Percentiles rank a stretch among this genome's conserved stretches.
Evolutionary conservation across 2,888 invertebrate genomes (phyloP).

Genomic region (Melolontha melolontha): DNA sequence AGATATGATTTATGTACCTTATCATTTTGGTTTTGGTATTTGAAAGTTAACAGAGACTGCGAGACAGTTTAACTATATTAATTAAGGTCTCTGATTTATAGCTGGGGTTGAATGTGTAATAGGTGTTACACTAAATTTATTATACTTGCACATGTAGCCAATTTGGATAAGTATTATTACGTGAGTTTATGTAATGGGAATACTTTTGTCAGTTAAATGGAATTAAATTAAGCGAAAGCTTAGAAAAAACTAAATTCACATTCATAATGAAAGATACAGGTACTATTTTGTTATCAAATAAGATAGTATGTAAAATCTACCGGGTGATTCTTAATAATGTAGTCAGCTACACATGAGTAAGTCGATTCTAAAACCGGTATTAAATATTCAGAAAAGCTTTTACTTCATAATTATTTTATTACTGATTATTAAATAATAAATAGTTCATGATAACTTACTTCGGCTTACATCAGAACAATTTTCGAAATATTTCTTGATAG

Average conservation of each 20-base stretch:
- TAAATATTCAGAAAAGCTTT: no score
- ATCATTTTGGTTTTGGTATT: conserved; percentile 33
- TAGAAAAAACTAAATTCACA: not conserved
- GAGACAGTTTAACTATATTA: conserved; percentile 35
- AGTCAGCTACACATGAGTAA: no score
- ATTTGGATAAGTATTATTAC: conserved; percentile 31
- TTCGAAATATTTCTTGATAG: no score
- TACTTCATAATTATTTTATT: no score
- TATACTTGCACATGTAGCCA: conserved; percentile 26
- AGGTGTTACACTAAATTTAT: conserved; percentile 31
- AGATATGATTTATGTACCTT: conserved; percentile 25
- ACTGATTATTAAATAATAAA: no score
- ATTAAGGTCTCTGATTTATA: conserved; percentile 31
- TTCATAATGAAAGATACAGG: no score
- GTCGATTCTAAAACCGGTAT: no score
- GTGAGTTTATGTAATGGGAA: conserved; percentile 22
- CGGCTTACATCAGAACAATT: no score
- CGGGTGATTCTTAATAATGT: no score
- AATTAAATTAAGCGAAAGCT: conserved; percentile 3
- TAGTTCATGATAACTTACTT: no score
- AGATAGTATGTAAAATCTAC: no score
- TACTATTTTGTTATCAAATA: no score
- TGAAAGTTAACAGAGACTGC: conserved; percentile 32
- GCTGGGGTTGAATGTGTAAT: conserved; percentile 29
- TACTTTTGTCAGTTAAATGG: not conserved